These are phyloP conservation scores for Cololabis saira DNA, from an alignment of 2,113 vertebrate species.

Conservation along the genomic window DNA sequence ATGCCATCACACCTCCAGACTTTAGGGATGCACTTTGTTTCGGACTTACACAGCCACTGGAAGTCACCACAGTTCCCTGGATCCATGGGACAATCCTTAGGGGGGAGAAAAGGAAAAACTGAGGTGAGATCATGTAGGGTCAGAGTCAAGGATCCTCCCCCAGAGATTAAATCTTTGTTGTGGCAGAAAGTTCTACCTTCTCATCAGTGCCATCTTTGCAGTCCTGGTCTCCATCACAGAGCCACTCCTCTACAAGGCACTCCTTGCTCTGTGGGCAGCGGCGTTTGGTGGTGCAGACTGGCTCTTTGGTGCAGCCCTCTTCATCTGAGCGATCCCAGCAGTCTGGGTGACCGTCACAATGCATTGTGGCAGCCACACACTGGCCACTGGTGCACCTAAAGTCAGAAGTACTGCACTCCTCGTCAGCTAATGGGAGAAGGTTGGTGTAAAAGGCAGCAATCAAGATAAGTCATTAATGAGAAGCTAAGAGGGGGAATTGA, in stretches of 20 bases:
- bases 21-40: conserved; percentile 80
- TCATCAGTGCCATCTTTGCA: conserved; percentile 89
- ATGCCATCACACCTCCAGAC: conserved; percentile 87
- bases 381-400: conserved; percentile 87
- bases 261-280: conserved; percentile 82
- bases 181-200: conserved; percentile 75
- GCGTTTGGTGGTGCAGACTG: conserved; percentile 78
- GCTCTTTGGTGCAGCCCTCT: conserved; percentile 72
- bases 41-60: conserved; percentile 84
- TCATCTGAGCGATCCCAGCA: conserved; percentile 90
- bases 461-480: background rate
- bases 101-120: background rate
- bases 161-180: background rate
- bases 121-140: background rate
- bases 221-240: conserved; percentile 87
- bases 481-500: background rate
- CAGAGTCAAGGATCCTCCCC: background rate
- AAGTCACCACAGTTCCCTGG: conserved; percentile 68
- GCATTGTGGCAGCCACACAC: conserved; percentile 82
- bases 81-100: conserved; percentile 77
- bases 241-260: conserved; percentile 86
- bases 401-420: conserved; percentile 71
- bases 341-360: conserved; percentile 86
- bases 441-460: background rate
- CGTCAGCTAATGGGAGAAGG: conserved; percentile 50